A percentile compares a stretch with the other conserved stretches of the same genome.
These are phyloP conservation scores for Stigmatopora nigra DNA, from an alignment of 2,113 vertebrate genomes.

Conservation along the genomic window DNA sequence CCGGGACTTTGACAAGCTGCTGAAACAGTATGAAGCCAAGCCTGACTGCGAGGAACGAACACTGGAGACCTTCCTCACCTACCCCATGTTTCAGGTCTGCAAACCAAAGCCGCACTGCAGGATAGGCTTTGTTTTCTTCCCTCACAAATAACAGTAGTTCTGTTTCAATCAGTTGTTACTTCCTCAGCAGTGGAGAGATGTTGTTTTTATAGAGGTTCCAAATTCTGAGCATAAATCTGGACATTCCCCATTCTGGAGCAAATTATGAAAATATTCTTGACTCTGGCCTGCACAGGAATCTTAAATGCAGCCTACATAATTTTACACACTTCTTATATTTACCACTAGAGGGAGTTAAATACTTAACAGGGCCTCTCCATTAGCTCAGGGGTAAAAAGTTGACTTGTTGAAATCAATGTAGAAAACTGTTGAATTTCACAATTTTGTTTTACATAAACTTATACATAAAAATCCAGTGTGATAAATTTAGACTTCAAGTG, in stretches of 20 bases:
- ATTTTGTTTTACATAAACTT: too few relatives aligned
- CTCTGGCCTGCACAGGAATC: too few relatives aligned
- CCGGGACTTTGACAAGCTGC: conserved; percentile 94
- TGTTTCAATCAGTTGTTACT: conserved; percentile 1
- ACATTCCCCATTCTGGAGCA: neutral
- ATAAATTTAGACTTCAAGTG: too few relatives aligned
- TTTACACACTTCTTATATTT: too few relatives aligned
- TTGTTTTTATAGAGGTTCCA: neutral
- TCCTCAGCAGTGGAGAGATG: neutral
- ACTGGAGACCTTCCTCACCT: conserved; percentile 95
- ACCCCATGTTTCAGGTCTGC: conserved; percentile 87
- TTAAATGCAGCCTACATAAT: too few relatives aligned
- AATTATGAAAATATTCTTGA: too few relatives aligned
- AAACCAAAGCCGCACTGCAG: neutral
- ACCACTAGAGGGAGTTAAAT: too few relatives aligned
- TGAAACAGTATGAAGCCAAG: conserved; percentile 96
- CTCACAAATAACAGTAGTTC: conserved; percentile 1
- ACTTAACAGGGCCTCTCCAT: too few relatives aligned
- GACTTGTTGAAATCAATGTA: too few relatives aligned
- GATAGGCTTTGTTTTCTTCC: neutral
- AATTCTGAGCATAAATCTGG: conserved; percentile 3
- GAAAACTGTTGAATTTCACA: too few relatives aligned
- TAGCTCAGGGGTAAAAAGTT: too few relatives aligned
- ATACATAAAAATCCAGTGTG: too few relatives aligned
- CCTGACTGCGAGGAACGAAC: conserved; percentile 97